Conservation (phyloP, 1,140 invertebrate genomes). For the Drosophila littoralis region DNA sequence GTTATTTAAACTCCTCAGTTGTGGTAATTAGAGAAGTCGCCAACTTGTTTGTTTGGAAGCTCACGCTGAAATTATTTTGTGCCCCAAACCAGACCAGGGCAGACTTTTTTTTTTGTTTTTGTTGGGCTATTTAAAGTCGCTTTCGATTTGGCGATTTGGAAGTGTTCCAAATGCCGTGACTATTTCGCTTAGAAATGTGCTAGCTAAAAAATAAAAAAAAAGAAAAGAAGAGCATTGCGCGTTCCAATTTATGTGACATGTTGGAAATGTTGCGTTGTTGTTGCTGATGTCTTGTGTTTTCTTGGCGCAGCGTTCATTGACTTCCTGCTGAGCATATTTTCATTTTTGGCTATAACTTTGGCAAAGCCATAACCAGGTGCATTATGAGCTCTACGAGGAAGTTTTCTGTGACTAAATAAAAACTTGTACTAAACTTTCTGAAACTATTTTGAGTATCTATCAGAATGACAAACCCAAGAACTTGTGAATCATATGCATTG, state of each 20-base stretch:
- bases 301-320: conserved; percentile 41
- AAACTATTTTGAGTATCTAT: neutral
- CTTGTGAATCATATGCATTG: conserved; percentile 8
- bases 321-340: conserved; percentile 28
- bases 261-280: conserved; percentile 45
- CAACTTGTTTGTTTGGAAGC: conserved; percentile 15
- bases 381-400: neutral
- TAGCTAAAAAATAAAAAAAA: conserved; percentile 20
- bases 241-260: conserved; percentile 73
- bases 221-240: conserved; percentile 39
- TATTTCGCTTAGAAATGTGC: conserved; percentile 66
- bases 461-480: neutral
- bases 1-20: conserved; percentile 5
- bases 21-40: conserved; percentile 64
- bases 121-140: conserved; percentile 48
- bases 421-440: neutral
- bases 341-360: conserved; percentile 2
- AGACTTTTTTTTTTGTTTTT: conserved; percentile 41
- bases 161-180: conserved; percentile 75
- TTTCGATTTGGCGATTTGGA: conserved; percentile 55
- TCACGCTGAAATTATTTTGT: conserved; percentile 33
- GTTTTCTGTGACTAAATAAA: no score
- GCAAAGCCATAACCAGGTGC: neutral
- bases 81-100: conserved; percentile 16
- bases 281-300: conserved; percentile 19